phyloP scores from a whole-genome alignment of 2,888 invertebrate genomes.

The Junonia oenone region DNA sequence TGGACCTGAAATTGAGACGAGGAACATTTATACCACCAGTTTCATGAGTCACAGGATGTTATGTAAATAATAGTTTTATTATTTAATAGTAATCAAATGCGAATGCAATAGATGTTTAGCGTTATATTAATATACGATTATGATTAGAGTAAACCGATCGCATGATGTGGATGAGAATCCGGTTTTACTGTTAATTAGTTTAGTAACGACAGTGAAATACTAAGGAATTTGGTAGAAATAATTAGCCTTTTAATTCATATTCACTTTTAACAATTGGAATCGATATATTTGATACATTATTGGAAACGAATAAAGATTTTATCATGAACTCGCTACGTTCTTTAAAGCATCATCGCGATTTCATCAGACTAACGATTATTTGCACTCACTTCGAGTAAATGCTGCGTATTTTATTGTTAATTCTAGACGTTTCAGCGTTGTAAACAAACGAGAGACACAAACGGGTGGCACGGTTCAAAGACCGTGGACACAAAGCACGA shows the following conservation, averaged over 20 bases:
- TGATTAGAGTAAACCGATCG: not conserved
- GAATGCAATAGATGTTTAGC: not conserved
- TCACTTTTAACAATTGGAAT: not conserved
- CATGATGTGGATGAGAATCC: not conserved
- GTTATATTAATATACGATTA: not conserved
- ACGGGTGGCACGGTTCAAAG: slow-evolving; percentile 54
- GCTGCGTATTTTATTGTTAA: slow-evolving; percentile 15
- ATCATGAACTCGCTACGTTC: not conserved
- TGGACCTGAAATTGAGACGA: slow-evolving; percentile 56
- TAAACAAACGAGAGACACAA: slow-evolving; percentile 48
- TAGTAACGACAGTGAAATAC: not conserved
- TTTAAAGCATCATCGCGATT: not conserved
- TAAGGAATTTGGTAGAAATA: not conserved
- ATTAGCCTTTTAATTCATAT: not conserved
- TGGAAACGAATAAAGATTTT: not conserved
- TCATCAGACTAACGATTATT: not conserved
- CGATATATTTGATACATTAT: not conserved
- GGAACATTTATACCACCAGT: not conserved
- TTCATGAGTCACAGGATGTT: not conserved
- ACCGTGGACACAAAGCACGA: slow-evolving; percentile 47
- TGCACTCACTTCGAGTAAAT: slow-evolving; percentile 6
- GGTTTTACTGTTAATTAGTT: not conserved
- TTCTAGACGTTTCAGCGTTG: slow-evolving; percentile 44
- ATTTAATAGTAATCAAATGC: not conserved
- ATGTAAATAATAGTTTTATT: not conserved